A percentile compares a stretch with the other conserved stretches of the same genome.
Conservation (phyloP, 2,888 invertebrate species). For the Polia nebulosa region DNA sequence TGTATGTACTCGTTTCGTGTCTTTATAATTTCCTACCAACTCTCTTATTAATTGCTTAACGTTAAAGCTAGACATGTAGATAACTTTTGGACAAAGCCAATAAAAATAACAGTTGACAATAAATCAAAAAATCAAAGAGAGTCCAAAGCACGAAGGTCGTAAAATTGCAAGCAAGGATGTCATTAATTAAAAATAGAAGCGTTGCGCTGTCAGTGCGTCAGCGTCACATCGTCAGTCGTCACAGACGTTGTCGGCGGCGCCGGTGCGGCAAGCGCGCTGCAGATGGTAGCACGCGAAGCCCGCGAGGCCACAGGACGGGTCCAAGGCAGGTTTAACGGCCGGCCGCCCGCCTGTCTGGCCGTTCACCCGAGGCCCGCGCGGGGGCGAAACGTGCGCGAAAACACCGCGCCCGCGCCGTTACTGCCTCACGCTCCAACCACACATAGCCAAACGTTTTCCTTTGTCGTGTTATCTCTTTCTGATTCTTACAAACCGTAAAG, state of each 20-base stretch:
- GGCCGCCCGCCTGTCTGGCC: slow-evolving; percentile 89
- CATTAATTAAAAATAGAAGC: slow-evolving; percentile 47
- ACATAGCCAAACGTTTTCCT: slow-evolving; percentile 68
- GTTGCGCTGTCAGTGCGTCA: slow-evolving; percentile 36
- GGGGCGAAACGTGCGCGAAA: slow-evolving; percentile 88
- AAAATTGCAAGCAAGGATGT: slow-evolving; percentile 21
- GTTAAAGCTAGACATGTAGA: neutral
- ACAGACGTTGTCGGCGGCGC: slow-evolving; percentile 60
- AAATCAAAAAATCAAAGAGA: slow-evolving; percentile 23
- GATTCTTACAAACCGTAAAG: slow-evolving; percentile 58
- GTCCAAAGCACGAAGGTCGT: slow-evolving; percentile 13
- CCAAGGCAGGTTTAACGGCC: slow-evolving; percentile 90
- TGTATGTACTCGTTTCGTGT: slow-evolving; percentile 6
- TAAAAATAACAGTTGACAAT: slow-evolving; percentile 15
- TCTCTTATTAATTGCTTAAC: slow-evolving; percentile 5
- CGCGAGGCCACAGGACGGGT: slow-evolving; percentile 83
- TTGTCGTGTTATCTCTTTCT: slow-evolving; percentile 69
- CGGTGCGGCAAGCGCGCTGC: slow-evolving; percentile 63
- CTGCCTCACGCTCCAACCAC: slow-evolving; percentile 68
- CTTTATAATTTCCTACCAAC: slow-evolving; percentile 7
- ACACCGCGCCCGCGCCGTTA: slow-evolving; percentile 88
- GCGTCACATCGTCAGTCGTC: slow-evolving; percentile 33
- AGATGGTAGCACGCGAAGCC: slow-evolving; percentile 73
- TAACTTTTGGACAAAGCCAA: slow-evolving; percentile 5
- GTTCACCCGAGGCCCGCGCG: slow-evolving; percentile 90